phyloP scores from a whole-genome alignment of 2,888 invertebrate species.

The Stramonita haemastoma region DNA sequence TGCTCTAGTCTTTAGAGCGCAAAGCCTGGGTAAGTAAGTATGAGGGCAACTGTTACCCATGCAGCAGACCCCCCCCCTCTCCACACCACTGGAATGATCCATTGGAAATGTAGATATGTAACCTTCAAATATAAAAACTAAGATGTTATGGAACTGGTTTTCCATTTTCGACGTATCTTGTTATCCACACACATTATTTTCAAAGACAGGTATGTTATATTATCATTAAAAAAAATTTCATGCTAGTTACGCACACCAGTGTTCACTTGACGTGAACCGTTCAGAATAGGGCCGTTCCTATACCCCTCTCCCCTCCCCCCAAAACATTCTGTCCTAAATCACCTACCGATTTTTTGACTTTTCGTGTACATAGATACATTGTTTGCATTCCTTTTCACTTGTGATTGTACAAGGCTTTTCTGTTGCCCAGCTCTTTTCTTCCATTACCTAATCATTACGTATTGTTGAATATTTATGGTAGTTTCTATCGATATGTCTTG shows the following conservation, averaged over 20 bases:
- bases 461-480: not conserved
- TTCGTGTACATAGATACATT: not conserved
- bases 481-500: not conserved
- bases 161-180: no score
- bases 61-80: no score
- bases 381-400: not conserved
- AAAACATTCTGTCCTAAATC: not conserved
- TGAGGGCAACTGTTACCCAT: no score
- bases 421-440: not conserved
- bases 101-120: no score
- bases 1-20: no score
- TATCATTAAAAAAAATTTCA: not conserved
- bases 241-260: not conserved
- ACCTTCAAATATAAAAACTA: no score
- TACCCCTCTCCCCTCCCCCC: not conserved
- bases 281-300: not conserved
- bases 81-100: no score
- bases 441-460: not conserved
- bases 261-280: not conserved
- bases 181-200: no score
- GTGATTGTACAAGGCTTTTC: not conserved
- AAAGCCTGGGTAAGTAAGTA: no score
- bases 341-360: not conserved
- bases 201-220: no score
- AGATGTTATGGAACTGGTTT: no score